Conservation (phyloP, 1,140 invertebrate species). For the Drosophila nasuta region DNA sequence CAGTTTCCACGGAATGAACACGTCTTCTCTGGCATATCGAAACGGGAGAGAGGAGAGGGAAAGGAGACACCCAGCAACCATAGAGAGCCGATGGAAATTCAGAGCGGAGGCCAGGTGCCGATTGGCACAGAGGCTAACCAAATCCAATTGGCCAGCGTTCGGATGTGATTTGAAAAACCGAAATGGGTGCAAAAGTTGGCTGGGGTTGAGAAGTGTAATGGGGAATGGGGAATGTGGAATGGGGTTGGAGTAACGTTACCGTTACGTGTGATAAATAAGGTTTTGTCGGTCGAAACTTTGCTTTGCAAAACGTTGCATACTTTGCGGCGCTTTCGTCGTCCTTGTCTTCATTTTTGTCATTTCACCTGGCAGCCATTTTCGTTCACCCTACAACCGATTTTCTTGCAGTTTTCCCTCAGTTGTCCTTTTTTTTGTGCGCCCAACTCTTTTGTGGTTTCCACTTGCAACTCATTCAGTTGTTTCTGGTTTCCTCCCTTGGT, state of each 20-base stretch:
- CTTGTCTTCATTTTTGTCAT: conserved; percentile 24
- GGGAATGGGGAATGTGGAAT: no score
- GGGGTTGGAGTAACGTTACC: not conserved
- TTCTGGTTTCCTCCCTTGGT: not conserved
- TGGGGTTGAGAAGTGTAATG: not conserved
- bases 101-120: conserved; percentile 14
- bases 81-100: not conserved
- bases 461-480: conserved; percentile 29
- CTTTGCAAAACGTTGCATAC: conserved; percentile 50
- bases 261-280: conserved; percentile 77
- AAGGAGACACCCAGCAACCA: conserved; percentile 6
- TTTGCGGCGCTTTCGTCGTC: conserved; percentile 35
- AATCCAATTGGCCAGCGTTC: conserved; percentile 78
- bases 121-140: conserved; percentile 56
- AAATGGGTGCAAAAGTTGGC: conserved; percentile 55
- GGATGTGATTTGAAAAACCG: conserved; percentile 74
- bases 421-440: conserved; percentile 18
- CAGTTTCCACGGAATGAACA: conserved; percentile 41
- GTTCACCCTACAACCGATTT: conserved; percentile 54
- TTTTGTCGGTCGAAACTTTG: conserved; percentile 49
- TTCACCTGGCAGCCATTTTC: conserved; percentile 56
- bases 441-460: conserved; percentile 58
- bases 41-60: not conserved
- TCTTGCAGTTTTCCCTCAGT: conserved; percentile 38
- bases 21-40: conserved; percentile 7